These are phyloP conservation scores for Redunca redunca DNA, from an alignment of 2,113 vertebrate species.

Conservation along the genomic window DNA sequence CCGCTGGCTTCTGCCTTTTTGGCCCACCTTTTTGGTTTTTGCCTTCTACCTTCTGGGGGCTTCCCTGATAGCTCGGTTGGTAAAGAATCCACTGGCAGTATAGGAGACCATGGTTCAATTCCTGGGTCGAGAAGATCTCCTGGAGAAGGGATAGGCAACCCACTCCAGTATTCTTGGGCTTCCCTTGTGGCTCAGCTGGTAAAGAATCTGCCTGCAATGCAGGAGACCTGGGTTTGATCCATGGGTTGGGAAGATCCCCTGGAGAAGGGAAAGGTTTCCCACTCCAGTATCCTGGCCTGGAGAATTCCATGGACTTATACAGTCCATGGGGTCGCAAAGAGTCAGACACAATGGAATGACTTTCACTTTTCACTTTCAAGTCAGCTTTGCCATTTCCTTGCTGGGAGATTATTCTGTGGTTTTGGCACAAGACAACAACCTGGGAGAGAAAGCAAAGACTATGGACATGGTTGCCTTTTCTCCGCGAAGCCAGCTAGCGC, in stretches of 20 bases:
- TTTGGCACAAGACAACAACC: slow-evolving; percentile 53
- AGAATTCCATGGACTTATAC: neutral
- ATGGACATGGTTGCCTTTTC: slow-evolving; percentile 51
- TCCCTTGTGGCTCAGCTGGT: neutral
- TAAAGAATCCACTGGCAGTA: neutral
- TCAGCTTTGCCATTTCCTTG: neutral
- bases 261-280: neutral
- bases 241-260: neutral
- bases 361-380: neutral
- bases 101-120: neutral
- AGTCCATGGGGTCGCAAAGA: neutral
- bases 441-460: slow-evolving; percentile 42
- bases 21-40: neutral
- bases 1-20: neutral
- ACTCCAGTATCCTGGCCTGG: neutral
- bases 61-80: neutral
- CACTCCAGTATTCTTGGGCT: neutral
- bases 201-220: neutral
- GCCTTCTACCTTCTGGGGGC: neutral
- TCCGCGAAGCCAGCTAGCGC: slow-evolving; percentile 43
- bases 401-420: slow-evolving; percentile 38
- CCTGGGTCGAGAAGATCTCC: neutral
- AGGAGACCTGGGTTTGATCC: neutral
- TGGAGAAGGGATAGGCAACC: neutral
- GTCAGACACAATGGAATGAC: neutral